Conservation (phyloP, 2,888 invertebrate genomes). For the Selenia dentaria region DNA sequence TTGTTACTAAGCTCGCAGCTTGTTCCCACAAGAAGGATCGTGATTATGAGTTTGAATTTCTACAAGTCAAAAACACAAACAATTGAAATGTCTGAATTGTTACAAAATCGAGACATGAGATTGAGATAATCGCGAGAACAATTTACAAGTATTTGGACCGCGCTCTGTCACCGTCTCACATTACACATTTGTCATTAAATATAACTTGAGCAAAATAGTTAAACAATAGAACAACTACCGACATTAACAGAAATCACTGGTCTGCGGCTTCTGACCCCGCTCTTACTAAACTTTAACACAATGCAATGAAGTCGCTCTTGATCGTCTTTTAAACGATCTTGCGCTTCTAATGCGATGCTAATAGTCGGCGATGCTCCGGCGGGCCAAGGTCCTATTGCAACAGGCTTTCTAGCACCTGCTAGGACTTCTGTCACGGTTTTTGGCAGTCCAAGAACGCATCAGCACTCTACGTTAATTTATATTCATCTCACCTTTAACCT, state of each 20-base stretch:
- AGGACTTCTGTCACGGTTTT: constrained; percentile 59
- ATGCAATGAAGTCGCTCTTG: constrained; percentile 73
- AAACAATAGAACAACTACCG: constrained; percentile 63
- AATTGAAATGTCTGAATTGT: constrained; percentile 23
- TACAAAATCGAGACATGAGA: constrained; percentile 59
- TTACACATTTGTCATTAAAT: constrained; percentile 60
- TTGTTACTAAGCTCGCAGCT: constrained; percentile 13
- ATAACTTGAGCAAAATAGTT: constrained; percentile 64
- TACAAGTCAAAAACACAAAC: constrained; percentile 5
- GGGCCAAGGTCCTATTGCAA: constrained; percentile 74
- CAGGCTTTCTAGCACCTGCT: constrained; percentile 78
- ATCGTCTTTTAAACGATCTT: constrained; percentile 82
- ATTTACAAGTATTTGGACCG: constrained; percentile 41
- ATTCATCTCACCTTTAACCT: constrained; percentile 74
- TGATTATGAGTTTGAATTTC: constrained; percentile 1
- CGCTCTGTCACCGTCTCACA: constrained; percentile 25
- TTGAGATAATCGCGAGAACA: constrained; percentile 56
- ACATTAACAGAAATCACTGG: constrained; percentile 64
- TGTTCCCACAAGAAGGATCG: constrained; percentile 2
- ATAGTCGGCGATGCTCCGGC: constrained; percentile 66
- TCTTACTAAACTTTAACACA: constrained; percentile 72
- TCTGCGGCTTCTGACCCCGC: constrained; percentile 61
- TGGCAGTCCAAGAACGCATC: constrained; percentile 13
- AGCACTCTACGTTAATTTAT: constrained; percentile 59
- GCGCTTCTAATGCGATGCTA: constrained; percentile 70